A percentile compares a stretch with the other conserved stretches of the same genome.
These are phyloP conservation scores for Furcula furcula DNA, from an alignment of 2,888 invertebrate genomes.

Conservation along the genomic window DNA sequence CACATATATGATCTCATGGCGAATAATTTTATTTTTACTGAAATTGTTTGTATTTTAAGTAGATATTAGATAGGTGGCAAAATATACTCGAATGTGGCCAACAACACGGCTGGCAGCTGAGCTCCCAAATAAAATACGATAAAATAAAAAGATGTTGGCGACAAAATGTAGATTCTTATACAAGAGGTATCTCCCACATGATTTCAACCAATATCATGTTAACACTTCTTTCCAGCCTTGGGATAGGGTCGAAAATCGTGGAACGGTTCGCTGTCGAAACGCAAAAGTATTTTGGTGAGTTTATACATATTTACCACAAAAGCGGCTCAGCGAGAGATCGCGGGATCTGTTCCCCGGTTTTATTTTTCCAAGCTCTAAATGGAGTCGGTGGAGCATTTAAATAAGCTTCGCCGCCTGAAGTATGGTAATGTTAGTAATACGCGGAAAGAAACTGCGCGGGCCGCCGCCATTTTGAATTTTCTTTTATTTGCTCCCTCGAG, in stretches of 20 bases:
- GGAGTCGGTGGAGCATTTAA: slow-evolving; percentile 82
- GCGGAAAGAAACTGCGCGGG: slow-evolving; percentile 73
- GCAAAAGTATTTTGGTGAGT: slow-evolving; percentile 50
- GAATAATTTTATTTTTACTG: slow-evolving; percentile 16
- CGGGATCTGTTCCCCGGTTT: slow-evolving; percentile 76
- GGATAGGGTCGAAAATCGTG: slow-evolving; percentile 41
- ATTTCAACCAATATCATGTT: slow-evolving; percentile 6
- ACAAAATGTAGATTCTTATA: slow-evolving; percentile 77
- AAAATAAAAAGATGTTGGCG: slow-evolving; percentile 76
- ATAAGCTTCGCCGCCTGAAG: slow-evolving; percentile 79
- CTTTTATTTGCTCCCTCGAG: slow-evolving; percentile 42
- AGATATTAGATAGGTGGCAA: slow-evolving; percentile 38
- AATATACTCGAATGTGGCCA: slow-evolving; percentile 60
- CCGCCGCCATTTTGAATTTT: slow-evolving; percentile 74
- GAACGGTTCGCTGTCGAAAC: slow-evolving; percentile 11
- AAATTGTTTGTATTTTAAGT: slow-evolving; percentile 30
- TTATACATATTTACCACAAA: slow-evolving; percentile 82
- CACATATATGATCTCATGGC: no score
- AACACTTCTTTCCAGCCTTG: slow-evolving; percentile 8
- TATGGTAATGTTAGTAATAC: slow-evolving; percentile 81
- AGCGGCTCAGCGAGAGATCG: slow-evolving; percentile 79
- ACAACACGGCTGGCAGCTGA: slow-evolving; percentile 75
- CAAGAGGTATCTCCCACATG: slow-evolving; percentile 49
- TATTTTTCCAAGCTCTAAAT: slow-evolving; percentile 82
- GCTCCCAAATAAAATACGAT: slow-evolving; percentile 76